Base-by-base conservation (phyloP, 2,113 vertebrate species). In the Regulus satrapa region DNA sequence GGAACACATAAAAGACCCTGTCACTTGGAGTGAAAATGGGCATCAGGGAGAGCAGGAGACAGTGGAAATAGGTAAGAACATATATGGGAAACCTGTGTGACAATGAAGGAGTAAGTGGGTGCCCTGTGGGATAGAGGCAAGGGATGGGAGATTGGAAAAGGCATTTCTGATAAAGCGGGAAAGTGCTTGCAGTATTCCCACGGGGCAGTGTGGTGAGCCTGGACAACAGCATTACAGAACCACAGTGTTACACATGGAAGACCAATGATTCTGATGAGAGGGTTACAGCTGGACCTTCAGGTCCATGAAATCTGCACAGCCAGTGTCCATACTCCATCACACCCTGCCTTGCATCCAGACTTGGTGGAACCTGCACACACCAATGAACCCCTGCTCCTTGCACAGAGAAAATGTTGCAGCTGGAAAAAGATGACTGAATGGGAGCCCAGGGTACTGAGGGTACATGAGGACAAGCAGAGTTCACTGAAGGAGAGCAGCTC, bases 401-500 rank as follows among this genome's bases (percentile, higher is more conserved):
- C 6, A 13, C 0, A 3, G n/a, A 80, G 55, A 66, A 83, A 85
- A 68, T 1, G 0, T 18, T 76, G 34, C 46, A 62, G 0, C 18
- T 25, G 51, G 34, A 76, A 64, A 38, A 26, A 63, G 28, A 36
- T 24, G 38, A 25, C 26, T 58, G 81, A 86, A 55, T 43, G n/a
- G 54, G 56, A 41, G 71, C 26, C 26, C 38, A 73, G 26, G 29
- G 24, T 79, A 36, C 19, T 38, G 23, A 67, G 89, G 75, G 63
- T 85, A 76, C 3, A 1, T 67, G 63, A 96, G 87, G 85, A 93
- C 82, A 91, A 48, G 7, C 25, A 78, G 62, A 75, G 93, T 91
- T 97, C 94, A 95, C 87, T n/a, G 74, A 85, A 85, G 89, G 89
- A 85, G 54, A 95, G 63, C 34, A 73, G 21, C 34, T 68, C 41